Evolutionary conservation across 2,797 vertebrate genomes (phyloP), one percentile per base, ranked within the genome.

Genomic region (Falco cherrug): DNA sequence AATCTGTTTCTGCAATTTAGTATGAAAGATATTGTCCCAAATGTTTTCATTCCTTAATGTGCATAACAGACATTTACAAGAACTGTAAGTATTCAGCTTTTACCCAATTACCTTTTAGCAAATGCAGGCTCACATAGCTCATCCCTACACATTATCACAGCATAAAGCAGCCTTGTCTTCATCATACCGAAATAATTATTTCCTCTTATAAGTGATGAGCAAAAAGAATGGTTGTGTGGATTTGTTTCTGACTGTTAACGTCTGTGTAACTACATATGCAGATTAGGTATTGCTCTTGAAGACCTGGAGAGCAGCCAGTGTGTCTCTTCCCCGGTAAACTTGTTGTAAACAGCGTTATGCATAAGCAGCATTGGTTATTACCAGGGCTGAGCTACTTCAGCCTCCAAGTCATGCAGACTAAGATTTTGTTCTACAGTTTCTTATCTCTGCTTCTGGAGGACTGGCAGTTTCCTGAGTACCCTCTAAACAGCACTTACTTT

Each of bases 281-380:
- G 65, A 87, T 48, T 33, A 64, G n/a, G 24, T 74, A 45, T 48
- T 93, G 87, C 63, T 87, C 94, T 81, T 95, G 90, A 93, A 91
- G 80, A 67, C 12, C 35, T 91, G 77, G 80, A 94, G 45, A 87
- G 69, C 85, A 56, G 87, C 80, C 76, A 96, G 5, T 0, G 11
- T 76, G 79, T n/a, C 31, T 86, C 61, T 79, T 84, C 39, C 31
- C 22, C 1, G 1, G 63, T 71, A 79, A 85, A 53, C 33, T 28
- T 61, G 54, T 87, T 90, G 50, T 56, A 92, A 91, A 94, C 54
- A 56, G 35, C 70, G 33, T 59, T 75, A 61, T 22, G 54, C 59
- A 79, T n/a, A 90, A 85, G 47, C 50, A 68, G 57, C 5, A 1
- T 64, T 76, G 64, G 26, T 77, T 89, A 60, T 48, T 67, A 80